phyloP scores from a whole-genome alignment of 2,888 invertebrate genomes.

The Chrysolina americana region DNA sequence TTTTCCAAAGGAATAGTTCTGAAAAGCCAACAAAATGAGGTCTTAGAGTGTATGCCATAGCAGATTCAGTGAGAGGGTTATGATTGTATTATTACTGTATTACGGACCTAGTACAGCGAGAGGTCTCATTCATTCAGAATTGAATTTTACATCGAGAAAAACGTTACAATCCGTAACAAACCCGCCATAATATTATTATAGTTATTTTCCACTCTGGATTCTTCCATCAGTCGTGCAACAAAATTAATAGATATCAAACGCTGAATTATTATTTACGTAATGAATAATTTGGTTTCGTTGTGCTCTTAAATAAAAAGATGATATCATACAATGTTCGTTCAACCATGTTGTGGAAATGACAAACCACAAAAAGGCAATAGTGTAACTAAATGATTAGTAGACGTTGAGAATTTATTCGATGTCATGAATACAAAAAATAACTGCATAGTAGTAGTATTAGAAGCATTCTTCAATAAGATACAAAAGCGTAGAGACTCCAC shows the following conservation, averaged over 20 bases:
- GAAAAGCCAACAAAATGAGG: too few species aligned
- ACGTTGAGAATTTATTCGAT: too few species aligned
- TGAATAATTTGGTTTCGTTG: not conserved
- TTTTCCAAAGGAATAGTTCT: too few species aligned
- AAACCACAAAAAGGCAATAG: slow-evolving; percentile 1
- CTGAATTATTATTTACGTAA: not conserved
- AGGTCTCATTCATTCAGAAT: slow-evolving; percentile 2
- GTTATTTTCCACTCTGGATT: not conserved
- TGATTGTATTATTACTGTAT: slow-evolving; percentile 3
- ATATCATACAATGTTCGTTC: slow-evolving; percentile 8
- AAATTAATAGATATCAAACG: not conserved
- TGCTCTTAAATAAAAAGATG: slow-evolving; percentile 6
- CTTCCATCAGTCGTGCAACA: not conserved
- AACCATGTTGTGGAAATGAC: not conserved
- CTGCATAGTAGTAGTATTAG: too few species aligned
- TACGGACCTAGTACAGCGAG: slow-evolving; percentile 3
- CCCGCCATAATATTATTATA: too few species aligned
- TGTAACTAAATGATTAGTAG: slow-evolving; percentile 1
- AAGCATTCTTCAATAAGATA: too few species aligned
- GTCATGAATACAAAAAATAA: too few species aligned
- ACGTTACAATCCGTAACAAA: not conserved
- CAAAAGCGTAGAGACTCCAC: too few species aligned
- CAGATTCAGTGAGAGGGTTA: not conserved
- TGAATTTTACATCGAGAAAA: slow-evolving; percentile 1
- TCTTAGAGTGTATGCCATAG: too few species aligned